Evolutionary conservation across 92 coral and sea anemone species (phyloP), one percentile per base, ranked within the genome.

Genomic region (Blastomussa wellsi): DNA sequence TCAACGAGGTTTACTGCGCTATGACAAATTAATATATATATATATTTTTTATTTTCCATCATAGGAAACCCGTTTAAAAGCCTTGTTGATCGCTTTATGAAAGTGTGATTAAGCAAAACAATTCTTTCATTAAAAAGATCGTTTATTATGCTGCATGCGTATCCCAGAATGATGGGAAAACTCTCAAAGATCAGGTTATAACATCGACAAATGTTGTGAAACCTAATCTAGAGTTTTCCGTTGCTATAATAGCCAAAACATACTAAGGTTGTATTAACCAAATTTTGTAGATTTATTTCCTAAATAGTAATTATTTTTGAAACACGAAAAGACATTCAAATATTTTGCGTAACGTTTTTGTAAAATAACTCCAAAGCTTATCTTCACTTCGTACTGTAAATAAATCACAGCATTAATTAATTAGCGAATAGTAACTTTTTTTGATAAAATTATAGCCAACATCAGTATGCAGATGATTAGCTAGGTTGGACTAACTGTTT

Each of bases 281-380:
- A 36, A 49, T 52, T 28, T 51, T 53, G 35, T 71, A 51, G 69
- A 52, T 52, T 33, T 51, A 32, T 51, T 71, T 70, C 53, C 78
- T 70, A 82, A 70, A 82, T 26, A 74, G 72, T 35, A 60, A 74
- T 60, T 83, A 83, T 83, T 83, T 83, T 83, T 83, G 38, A 28
- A 78, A 20, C 41, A 33, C 28, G 22, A 67, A 33, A 82, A 70
- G 33, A 76, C 37, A 78, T 36, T 37, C 75, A 62, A 64, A 33
- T 83, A 83, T 83, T 83, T 83, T 83, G 87, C 79, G 16, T 29
- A 39, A 28, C 47, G 44, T 83, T 72, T 81, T 82, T 83, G 81
- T 83, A 83, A 83, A 44, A 62, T 83, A 74, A 75, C 86, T 80
- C 14, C 1, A 71, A 82, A 70, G 26, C 66, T 20, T 78, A 39